Conservation (phyloP, 2,797 vertebrate species). For the Molossus molossus region DNA sequence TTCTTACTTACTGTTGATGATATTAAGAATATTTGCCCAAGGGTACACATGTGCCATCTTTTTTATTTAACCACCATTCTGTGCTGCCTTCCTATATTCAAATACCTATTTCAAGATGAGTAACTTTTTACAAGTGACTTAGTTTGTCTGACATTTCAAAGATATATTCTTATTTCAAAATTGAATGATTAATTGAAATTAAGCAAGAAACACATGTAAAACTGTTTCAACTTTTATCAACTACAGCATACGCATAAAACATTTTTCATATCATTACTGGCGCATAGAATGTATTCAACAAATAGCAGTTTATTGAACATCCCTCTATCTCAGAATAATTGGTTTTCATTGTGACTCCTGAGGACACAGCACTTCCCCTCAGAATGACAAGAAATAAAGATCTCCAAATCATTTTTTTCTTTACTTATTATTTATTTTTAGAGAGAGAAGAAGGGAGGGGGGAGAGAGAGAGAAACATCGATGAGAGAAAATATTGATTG, state of each 20-base stretch:
- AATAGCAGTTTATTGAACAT: neutral
- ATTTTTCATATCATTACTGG: neutral
- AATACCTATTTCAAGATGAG: neutral
- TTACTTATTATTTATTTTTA: too few relatives aligned
- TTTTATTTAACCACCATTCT: neutral
- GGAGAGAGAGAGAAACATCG: too few relatives aligned
- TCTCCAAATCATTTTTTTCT: neutral
- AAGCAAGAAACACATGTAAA: neutral
- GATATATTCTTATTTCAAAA: neutral
- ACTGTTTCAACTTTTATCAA: neutral
- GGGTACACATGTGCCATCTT: neutral
- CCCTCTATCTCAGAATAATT: neutral
- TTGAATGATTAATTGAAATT: neutral
- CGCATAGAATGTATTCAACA: neutral
- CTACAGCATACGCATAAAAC: neutral
- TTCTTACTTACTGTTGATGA: neutral
- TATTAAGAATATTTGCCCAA: neutral
- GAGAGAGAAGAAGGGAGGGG: too few relatives aligned
- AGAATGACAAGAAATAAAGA: neutral
- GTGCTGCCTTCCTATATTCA: neutral
- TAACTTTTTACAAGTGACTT: neutral
- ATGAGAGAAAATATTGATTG: too few relatives aligned
- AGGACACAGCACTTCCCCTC: neutral
- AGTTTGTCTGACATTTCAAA: conserved; percentile 21
- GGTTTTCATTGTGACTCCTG: neutral